Evolutionary conservation across 2,888 invertebrate species (phyloP), one percentile per base, ranked within the genome.

Genomic region (Polymixis lichenea): DNA sequence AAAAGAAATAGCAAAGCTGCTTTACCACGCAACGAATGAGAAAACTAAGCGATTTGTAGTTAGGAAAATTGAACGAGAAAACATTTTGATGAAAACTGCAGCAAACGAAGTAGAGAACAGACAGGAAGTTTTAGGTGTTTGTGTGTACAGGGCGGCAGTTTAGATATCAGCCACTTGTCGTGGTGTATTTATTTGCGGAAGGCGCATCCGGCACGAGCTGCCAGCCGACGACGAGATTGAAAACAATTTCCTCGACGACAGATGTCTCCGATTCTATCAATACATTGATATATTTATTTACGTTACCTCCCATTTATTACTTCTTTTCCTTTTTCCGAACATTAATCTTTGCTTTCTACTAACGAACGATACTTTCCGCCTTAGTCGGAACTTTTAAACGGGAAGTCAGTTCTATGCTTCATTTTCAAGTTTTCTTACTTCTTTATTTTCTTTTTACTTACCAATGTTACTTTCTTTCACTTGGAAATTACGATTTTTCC

Each of bases 201-300:
- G 80, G 72, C 77, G 77, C 77, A 83, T 86, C 88, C 87, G 70
- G 65, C 77, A 28, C 68, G 55, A 67, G 60, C 80, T 81, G 74
- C 64, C 70, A 56, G 25, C 66, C 77, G 75, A 69, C 77, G 75
- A 55, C 83, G 72, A 80, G 80, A 79, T 83, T 77, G 84, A 82
- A 85, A 85, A 84, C 86, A 84, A 90, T 89, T 89, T 89, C 89
- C 86, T 84, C 71, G 66, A 64, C 75, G 85, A 82, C 83, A 85
- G 77, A 83, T 81, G 86, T 84, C 86, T 71, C 68, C 80, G 68
- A 65, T 80, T 77, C 80, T 70, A 84, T 86, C 85, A 80, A 78
- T 78, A 81, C 77, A 70, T 71, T 80, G 78, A 80, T 82, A 73
- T 84, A 82, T 84, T 83, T 85, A 83, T 81, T 84, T 78, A 78